Conservation (phyloP, 2,113 vertebrate genomes). For the Corythoichthys haematopterus region DNA sequence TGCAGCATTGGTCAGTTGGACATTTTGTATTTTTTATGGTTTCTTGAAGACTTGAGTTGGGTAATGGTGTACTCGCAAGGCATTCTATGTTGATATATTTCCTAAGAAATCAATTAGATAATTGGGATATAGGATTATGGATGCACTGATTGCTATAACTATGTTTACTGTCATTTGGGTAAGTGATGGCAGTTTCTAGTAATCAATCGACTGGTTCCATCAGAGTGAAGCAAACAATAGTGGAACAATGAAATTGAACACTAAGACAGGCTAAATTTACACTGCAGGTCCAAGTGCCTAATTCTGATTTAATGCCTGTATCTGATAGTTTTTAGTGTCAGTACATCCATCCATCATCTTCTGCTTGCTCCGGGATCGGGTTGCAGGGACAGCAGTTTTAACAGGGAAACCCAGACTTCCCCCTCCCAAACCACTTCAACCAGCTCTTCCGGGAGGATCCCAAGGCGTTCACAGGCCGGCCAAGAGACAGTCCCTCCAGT, state of each 20-base stretch:
- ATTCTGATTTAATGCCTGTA: background rate
- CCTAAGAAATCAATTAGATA: background rate
- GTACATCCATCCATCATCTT: background rate
- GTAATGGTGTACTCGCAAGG: background rate
- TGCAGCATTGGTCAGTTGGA: slow-evolving; percentile 5
- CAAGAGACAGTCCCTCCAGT: no score
- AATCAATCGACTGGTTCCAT: background rate
- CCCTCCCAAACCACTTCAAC: no score
- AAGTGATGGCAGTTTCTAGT: background rate
- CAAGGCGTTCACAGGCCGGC: no score
- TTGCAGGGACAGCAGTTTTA: background rate
- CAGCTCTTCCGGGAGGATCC: no score
- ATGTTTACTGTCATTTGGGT: background rate
- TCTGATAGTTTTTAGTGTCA: background rate
- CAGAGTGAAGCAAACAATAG: background rate
- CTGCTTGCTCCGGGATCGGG: no score
- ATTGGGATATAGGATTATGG: background rate
- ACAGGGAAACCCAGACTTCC: no score
- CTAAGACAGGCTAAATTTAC: background rate
- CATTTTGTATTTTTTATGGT: slow-evolving; percentile 20
- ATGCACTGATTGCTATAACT: background rate
- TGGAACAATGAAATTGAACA: background rate
- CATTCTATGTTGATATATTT: background rate
- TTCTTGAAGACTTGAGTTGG: slow-evolving; percentile 6
- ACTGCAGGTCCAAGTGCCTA: background rate